Percentiles rank a stretch among this genome's conserved stretches.
Conservation (phyloP, 2,888 invertebrate species). For the Cryptus viduatorius region DNA sequence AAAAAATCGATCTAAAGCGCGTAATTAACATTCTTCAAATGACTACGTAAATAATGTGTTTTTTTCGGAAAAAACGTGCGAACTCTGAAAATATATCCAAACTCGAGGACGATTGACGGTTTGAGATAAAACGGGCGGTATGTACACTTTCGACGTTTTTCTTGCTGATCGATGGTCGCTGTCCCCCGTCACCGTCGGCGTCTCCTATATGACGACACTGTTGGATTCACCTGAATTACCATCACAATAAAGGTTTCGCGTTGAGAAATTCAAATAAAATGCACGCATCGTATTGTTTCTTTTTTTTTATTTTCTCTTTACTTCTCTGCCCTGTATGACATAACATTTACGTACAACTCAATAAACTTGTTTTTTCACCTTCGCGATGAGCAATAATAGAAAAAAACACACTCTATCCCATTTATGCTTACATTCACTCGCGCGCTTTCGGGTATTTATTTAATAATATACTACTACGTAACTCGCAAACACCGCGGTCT, state of each 20-base stretch:
- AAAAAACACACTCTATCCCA: not conserved
- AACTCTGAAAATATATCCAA: no score
- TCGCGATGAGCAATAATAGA: conserved; percentile 11
- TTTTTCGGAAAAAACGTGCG: no score
- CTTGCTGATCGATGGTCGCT: no score
- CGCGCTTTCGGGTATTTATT: not conserved
- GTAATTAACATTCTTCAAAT: no score
- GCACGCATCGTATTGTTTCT: not conserved
- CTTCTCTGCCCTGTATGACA: conserved; percentile 14
- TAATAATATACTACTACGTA: conserved; percentile 12
- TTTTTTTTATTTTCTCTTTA: conserved; percentile 31
- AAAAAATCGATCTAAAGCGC: no score
- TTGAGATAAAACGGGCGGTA: no score
- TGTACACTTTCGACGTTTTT: no score
- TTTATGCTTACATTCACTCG: not conserved
- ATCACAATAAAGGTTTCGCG: not conserved
- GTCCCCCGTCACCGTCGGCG: no score
- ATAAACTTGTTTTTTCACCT: not conserved
- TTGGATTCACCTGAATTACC: not conserved
- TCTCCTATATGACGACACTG: not conserved
- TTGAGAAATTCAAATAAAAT: not conserved
- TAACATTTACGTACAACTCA: conserved; percentile 27
- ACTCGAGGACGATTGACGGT: no score
- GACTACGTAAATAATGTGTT: no score
- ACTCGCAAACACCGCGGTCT: not conserved